A percentile compares a stretch with the other conserved stretches of the same genome.
These are phyloP conservation scores for Colletes latitarsis DNA, from an alignment of 1,140 invertebrate species.

Conservation along the genomic window DNA sequence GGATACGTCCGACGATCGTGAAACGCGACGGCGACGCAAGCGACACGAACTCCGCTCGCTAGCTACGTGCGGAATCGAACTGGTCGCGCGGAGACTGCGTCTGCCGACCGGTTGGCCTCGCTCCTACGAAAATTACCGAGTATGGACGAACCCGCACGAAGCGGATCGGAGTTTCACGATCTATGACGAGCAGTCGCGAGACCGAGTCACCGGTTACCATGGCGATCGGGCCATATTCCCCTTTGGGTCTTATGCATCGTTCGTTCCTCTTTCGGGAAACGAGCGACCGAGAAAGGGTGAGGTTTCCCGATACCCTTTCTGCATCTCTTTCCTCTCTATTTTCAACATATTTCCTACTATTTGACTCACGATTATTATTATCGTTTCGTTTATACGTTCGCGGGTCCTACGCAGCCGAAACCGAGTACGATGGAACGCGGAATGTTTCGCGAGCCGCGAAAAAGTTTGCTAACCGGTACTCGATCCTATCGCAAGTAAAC, in stretches of 20 bases:
- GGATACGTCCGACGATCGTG: not conserved
- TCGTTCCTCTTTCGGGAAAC: slow-evolving; percentile 25
- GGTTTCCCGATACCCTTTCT: not conserved
- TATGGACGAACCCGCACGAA: slow-evolving; percentile 23
- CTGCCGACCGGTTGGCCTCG: slow-evolving; percentile 76
- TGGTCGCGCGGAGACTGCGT: slow-evolving; percentile 68
- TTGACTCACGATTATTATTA: too few species aligned
- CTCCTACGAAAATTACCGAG: slow-evolving; percentile 57
- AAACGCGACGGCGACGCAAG: slow-evolving; percentile 10
- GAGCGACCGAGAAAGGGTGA: not conserved
- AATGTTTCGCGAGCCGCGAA: too few species aligned
- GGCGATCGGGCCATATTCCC: slow-evolving; percentile 68
- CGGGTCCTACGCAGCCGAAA: too few species aligned
- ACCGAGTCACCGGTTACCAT: slow-evolving; percentile 67
- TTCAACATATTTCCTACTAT: not conserved
- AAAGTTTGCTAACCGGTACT: too few species aligned
- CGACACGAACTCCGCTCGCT: slow-evolving; percentile 52
- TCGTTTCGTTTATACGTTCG: too few species aligned
- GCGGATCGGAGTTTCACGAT: slow-evolving; percentile 40
- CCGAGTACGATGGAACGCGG: too few species aligned
- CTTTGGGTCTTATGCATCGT: slow-evolving; percentile 56
- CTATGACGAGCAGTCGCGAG: slow-evolving; percentile 24
- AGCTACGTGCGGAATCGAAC: slow-evolving; percentile 72
- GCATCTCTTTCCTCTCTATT: not conserved
- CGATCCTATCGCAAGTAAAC: not conserved